Percentiles rank a stretch among this genome's conserved stretches.
Evolutionary conservation across 1,140 invertebrate species (phyloP).

Genomic region (Pseudomyrmex concolor): DNA sequence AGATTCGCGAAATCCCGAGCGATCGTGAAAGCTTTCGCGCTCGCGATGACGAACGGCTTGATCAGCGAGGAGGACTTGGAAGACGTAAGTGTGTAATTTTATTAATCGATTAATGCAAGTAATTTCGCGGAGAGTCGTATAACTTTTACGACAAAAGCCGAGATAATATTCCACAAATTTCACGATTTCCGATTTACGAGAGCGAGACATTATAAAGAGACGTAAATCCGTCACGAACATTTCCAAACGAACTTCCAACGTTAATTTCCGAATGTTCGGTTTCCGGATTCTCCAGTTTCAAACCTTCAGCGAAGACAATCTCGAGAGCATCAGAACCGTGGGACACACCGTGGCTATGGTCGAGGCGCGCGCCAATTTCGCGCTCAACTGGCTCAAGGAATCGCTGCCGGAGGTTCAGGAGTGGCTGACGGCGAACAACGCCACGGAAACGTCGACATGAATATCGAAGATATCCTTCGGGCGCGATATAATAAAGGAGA

Average conservation of each 20-base stretch:
- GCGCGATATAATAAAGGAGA: not conserved
- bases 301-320: conserved; percentile 77
- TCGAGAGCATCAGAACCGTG: conserved; percentile 77
- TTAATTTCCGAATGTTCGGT: conserved; percentile 13
- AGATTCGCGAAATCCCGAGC: conserved; percentile 74
- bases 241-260: too few relatives aligned
- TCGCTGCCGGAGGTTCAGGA: conserved; percentile 69
- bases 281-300: conserved; percentile 77
- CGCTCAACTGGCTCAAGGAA: conserved; percentile 76
- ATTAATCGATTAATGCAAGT: not conserved
- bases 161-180: too few relatives aligned
- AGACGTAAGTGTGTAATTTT: conserved; percentile 70
- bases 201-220: not conserved
- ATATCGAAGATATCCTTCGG: not conserved
- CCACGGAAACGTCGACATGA: conserved; percentile 27
- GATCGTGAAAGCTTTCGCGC: conserved; percentile 75
- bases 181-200: too few relatives aligned
- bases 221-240: not conserved
- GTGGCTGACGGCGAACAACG: conserved; percentile 53
- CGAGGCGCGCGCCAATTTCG: conserved; percentile 78
- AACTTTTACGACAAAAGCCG: not conserved
- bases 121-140: not conserved
- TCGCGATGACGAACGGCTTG: conserved; percentile 74
- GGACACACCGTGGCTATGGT: conserved; percentile 78
- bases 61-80: conserved; percentile 77